These are phyloP conservation scores for Sardinella longiceps DNA, from an alignment of 2,797 vertebrate species.

Conservation along the genomic window DNA sequence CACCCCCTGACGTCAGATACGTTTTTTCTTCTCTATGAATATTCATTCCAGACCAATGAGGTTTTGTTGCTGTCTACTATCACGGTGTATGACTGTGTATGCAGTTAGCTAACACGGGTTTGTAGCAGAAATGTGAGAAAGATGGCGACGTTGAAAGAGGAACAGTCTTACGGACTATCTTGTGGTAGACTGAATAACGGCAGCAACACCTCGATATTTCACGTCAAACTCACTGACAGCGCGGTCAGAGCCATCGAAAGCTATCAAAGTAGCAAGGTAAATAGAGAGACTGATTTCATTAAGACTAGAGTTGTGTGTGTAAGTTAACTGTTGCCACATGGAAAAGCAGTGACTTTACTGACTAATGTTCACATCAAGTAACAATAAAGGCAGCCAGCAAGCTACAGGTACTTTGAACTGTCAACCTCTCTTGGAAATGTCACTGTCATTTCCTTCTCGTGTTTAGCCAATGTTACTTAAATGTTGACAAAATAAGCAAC, in stretches of 20 bases:
- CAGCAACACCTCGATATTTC: constrained; percentile 91
- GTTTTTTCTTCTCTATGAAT: constrained; percentile 11
- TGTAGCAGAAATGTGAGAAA: constrained; percentile 82
- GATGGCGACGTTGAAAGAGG: constrained; percentile 99
- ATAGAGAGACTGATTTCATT: constrained; percentile 23
- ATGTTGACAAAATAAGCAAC: background rate
- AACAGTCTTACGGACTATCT: constrained; percentile 95
- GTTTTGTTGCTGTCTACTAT: constrained; percentile 19
- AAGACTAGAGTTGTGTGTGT: background rate
- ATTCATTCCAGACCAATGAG: constrained; percentile 26
- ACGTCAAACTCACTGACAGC: constrained; percentile 97
- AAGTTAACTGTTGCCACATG: constrained; percentile 15
- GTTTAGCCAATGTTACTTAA: background rate
- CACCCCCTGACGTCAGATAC: constrained; percentile 17
- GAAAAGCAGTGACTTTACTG: background rate
- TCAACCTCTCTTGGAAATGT: background rate
- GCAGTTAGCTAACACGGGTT: constrained; percentile 17
- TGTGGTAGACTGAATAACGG: constrained; percentile 93
- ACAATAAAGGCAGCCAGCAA: background rate
- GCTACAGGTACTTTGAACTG: background rate
- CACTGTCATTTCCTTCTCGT: background rate
- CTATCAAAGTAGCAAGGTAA: constrained; percentile 89
- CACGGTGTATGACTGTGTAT: constrained; percentile 2
- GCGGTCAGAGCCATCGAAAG: constrained; percentile 90
- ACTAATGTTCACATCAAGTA: background rate